phyloP scores from a whole-genome alignment of 2,888 invertebrate species.

The Mesorhabditis sp. region DNA sequence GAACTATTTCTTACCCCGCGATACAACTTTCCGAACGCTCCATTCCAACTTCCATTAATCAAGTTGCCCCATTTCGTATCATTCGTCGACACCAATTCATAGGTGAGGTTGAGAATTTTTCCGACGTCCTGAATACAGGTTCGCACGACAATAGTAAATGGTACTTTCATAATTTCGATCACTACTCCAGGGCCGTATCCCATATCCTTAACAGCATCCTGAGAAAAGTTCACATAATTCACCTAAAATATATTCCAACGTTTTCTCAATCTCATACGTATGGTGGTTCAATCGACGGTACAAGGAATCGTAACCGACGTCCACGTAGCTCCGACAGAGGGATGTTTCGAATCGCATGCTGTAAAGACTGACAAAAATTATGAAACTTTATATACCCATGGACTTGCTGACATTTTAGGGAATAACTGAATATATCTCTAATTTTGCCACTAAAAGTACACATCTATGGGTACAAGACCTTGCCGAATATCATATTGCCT shows the following conservation, averaged over 20 bases:
- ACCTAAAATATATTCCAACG: constrained; percentile 23
- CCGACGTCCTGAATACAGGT: constrained; percentile 24
- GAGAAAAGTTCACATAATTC: constrained; percentile 49
- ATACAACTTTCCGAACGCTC: constrained; percentile 41
- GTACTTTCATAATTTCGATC: constrained; percentile 44
- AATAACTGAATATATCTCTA: too few species aligned
- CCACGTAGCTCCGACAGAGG: constrained; percentile 14
- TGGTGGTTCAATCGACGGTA: constrained; percentile 43
- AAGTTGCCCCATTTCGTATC: constrained; percentile 28
- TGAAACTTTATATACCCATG: neutral
- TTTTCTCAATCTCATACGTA: constrained; percentile 23
- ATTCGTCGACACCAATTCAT: constrained; percentile 26
- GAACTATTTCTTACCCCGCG: constrained; percentile 25
- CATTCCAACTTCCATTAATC: constrained; percentile 45
- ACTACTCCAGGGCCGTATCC: constrained; percentile 55
- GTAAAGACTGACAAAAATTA: neutral
- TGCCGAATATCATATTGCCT: too few species aligned
- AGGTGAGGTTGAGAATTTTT: constrained; percentile 44
- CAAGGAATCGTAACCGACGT: constrained; percentile 27
- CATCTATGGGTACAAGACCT: too few species aligned
- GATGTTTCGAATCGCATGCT: constrained; percentile 8
- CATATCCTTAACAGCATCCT: constrained; percentile 30
- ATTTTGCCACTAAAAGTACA: too few species aligned
- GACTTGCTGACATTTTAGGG: neutral
- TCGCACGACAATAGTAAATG: neutral